Evolutionary conservation across 2,113 vertebrate species (phyloP).

Genomic region (Ammodytes dubius): DNA sequence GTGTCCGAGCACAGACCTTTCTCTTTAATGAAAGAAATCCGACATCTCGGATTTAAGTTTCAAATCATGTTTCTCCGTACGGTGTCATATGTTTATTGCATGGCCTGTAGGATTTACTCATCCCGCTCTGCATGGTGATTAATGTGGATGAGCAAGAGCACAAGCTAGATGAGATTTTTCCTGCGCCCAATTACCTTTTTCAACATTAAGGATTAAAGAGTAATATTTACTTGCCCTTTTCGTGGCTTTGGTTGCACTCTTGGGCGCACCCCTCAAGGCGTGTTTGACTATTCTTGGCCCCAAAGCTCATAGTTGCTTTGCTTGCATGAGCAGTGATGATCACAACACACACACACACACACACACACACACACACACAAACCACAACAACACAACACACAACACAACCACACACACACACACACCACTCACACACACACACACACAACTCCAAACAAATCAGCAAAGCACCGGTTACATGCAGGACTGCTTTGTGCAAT

Average conservation of each 20-base stretch:
- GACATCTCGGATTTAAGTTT: neutral
- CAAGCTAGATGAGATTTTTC: slow-evolving; percentile 14
- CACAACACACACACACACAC: slow-evolving; percentile 29
- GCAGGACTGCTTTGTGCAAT: slow-evolving; percentile 79
- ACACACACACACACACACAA: too few relatives aligned
- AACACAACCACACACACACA: neutral
- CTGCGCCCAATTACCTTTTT: slow-evolving; percentile 12
- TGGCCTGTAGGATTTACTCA: neutral
- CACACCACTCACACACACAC: too few relatives aligned
- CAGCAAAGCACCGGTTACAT: slow-evolving; percentile 73
- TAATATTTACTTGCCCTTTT: slow-evolving; percentile 28
- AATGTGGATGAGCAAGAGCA: slow-evolving; percentile 4
- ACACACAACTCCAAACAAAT: slow-evolving; percentile 72
- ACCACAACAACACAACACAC: too few relatives aligned
- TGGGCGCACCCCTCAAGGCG: slow-evolving; percentile 32
- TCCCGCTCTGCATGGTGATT: neutral
- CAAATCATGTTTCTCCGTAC: neutral
- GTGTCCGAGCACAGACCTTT: neutral
- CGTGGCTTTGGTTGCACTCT: slow-evolving; percentile 28
- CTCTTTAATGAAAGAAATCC: too few relatives aligned
- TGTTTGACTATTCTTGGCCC: slow-evolving; percentile 64
- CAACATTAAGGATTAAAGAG: slow-evolving; percentile 38
- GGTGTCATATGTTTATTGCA: neutral
- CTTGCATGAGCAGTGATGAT: slow-evolving; percentile 63
- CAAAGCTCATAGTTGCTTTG: slow-evolving; percentile 69